Percentiles rank a stretch among this genome's conserved stretches.
phyloP scores from a whole-genome alignment of 37 sponge, comb jelly and placozoan genomes.

The Beroe forskalii region DNA sequence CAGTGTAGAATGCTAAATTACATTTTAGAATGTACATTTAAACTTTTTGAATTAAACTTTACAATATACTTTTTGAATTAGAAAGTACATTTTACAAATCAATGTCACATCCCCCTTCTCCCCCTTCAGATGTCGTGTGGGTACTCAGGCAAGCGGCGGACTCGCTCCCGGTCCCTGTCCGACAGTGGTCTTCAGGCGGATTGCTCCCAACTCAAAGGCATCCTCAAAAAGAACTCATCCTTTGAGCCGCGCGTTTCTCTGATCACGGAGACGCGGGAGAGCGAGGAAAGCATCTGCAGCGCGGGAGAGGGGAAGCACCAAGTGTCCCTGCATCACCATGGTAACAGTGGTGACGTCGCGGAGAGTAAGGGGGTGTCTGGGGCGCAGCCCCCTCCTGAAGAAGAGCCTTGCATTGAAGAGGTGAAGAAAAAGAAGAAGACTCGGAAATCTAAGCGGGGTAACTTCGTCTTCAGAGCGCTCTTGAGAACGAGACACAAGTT shows the following conservation, averaged over 20 bases:
- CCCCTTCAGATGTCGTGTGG: neutral
- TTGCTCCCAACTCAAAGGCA: neutral
- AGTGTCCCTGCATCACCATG: neutral
- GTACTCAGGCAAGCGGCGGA: neutral
- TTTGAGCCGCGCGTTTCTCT: conserved; percentile 12
- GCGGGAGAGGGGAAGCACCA: neutral
- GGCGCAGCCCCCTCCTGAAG: no score
- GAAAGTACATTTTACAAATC: no score
- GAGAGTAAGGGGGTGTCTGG: neutral
- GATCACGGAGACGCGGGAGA: neutral
- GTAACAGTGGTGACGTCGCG: neutral
- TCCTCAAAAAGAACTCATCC: conserved; percentile 53
- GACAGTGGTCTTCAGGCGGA: conserved; percentile 24
- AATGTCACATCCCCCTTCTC: neutral
- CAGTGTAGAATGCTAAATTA: no score
- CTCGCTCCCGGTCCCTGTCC: conserved; percentile 45
- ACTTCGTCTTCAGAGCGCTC: conserved; percentile 14
- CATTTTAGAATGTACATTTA: no score
- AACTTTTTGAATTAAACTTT: no score
- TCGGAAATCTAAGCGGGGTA: neutral
- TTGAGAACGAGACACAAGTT: conserved; percentile 31
- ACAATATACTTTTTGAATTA: no score
- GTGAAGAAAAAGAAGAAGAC: neutral
- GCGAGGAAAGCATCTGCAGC: conserved; percentile 14
- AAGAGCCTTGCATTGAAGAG: no score